Conservation (phyloP, 2,113 vertebrate genomes). For the Carettochelys insculpta region DNA sequence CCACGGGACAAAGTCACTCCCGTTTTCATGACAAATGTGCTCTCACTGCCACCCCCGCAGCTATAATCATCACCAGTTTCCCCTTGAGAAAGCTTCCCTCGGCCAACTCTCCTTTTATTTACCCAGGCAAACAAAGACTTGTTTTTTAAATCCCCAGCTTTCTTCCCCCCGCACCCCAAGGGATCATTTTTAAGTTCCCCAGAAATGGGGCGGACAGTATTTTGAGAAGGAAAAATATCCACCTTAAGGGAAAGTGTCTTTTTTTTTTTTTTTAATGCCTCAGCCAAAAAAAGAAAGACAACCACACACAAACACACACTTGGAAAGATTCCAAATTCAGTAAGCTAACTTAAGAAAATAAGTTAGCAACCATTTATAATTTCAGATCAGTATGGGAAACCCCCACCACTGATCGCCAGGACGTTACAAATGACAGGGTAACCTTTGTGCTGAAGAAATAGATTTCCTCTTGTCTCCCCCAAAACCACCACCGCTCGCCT, state of each 20-base stretch:
- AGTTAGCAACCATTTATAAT: not conserved
- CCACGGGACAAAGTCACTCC: not conserved
- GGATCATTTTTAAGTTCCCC: not conserved
- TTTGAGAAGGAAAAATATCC: not conserved
- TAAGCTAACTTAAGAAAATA: not conserved
- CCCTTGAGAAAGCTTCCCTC: not conserved
- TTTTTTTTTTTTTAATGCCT: not conserved
- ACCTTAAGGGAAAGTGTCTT: not conserved
- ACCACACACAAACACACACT: not conserved
- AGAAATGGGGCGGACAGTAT: too few relatives aligned
- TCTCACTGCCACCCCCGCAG: too few relatives aligned
- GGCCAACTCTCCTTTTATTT: not conserved
- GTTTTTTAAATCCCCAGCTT: fast-evolving
- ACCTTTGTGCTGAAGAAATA: not conserved
- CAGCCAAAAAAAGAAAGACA: not conserved
- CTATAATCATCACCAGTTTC: not conserved
- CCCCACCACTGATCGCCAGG: not conserved
- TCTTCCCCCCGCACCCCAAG: not conserved
- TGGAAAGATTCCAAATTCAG: not conserved
- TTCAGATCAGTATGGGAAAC: not conserved
- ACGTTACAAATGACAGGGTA: not conserved
- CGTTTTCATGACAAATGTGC: too few relatives aligned
- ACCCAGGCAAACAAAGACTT: not conserved
- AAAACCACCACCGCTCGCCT: not conserved
- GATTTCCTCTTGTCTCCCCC: not conserved